These are phyloP conservation scores for Tachysurus fulvidraco DNA, from an alignment of 2,113 vertebrate genomes.

Conservation along the genomic window DNA sequence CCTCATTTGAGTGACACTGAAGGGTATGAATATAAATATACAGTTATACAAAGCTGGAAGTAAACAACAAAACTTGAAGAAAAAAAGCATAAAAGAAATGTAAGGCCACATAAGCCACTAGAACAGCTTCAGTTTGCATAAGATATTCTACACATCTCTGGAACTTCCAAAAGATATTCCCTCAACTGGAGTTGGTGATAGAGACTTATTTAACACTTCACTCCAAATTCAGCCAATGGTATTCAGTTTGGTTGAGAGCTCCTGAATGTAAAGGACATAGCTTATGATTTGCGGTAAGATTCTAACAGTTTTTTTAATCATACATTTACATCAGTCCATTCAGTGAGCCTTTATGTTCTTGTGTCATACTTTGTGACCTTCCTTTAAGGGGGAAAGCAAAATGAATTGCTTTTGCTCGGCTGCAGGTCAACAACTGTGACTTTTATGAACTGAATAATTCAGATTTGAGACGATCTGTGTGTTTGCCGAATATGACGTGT, in stretches of 20 bases:
- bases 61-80: not conserved
- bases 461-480: not conserved
- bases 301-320: not conserved
- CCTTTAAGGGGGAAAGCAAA: not conserved
- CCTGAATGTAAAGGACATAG: not conserved
- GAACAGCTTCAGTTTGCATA: not conserved
- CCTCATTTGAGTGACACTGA: too few relatives aligned
- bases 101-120: not conserved
- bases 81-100: not conserved
- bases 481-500: not conserved
- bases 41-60: not conserved
- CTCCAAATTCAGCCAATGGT: not conserved
- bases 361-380: not conserved
- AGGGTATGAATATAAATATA: too few relatives aligned
- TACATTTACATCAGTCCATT: not conserved
- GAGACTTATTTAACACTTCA: too few relatives aligned
- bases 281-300: not conserved
- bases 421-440: not conserved
- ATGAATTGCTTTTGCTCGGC: not conserved
- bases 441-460: not conserved
- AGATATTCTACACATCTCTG: not conserved
- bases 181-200: not conserved
- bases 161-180: not conserved
- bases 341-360: not conserved
- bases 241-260: not conserved